phyloP scores from a whole-genome alignment of 2,113 vertebrate genomes.

The Leuciscus idus region DNA sequence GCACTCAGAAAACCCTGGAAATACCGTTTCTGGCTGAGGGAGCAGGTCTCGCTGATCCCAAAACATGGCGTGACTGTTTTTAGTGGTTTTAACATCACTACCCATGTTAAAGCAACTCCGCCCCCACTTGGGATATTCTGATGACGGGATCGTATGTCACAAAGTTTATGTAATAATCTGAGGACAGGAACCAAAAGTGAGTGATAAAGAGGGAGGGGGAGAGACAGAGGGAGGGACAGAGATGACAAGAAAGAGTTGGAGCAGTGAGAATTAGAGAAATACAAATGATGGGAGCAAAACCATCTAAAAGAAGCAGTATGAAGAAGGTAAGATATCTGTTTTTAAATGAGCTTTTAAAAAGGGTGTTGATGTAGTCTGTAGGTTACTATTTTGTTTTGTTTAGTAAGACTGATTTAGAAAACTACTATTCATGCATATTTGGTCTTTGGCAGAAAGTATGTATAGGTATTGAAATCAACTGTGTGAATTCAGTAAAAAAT shows the following conservation, averaged over 20 bases:
- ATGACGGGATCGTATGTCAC: background rate
- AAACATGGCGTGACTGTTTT: conserved; percentile 1
- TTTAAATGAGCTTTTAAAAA: background rate
- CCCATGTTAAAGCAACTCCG: conserved; percentile 7
- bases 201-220: conserved; percentile 11
- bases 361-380: no score
- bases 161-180: conserved; percentile 56
- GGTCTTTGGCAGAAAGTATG: background rate
- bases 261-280: conserved; percentile 31
- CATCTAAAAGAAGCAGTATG: conserved; percentile 71
- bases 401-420: background rate
- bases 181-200: conserved; percentile 50
- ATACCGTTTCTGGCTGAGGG: background rate
- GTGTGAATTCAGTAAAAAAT: background rate
- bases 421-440: background rate
- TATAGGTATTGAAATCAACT: background rate
- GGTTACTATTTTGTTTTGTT: background rate
- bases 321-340: conserved; percentile 72
- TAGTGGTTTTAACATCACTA: conserved; percentile 8
- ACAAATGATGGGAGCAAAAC: conserved; percentile 76
- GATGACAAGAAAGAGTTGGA: conserved; percentile 13
- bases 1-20: background rate
- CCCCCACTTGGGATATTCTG: conserved; percentile 15
- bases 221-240: background rate
- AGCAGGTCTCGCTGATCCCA: conserved; percentile 36